A percentile compares a stretch with the other conserved stretches of the same genome.
phyloP scores from a whole-genome alignment of 2,113 vertebrate species.

The Okapia johnstoni region DNA sequence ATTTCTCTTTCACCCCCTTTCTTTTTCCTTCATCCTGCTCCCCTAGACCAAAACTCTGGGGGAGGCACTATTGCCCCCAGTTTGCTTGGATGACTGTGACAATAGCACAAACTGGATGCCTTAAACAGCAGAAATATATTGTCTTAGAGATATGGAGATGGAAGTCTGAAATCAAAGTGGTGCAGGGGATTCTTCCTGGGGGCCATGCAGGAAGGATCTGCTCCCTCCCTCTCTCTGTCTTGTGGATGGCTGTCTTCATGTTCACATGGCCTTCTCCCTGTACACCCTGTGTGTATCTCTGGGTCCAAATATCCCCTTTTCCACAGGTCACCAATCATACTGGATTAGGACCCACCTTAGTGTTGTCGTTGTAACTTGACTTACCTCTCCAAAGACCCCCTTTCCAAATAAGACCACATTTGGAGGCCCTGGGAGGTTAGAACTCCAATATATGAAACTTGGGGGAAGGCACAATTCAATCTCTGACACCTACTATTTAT shows the following conservation, averaged over 20 bases:
- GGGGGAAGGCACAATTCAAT: background rate
- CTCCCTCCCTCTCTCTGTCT: background rate
- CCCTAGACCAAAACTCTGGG: background rate
- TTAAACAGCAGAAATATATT: background rate
- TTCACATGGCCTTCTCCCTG: rapidly evolving
- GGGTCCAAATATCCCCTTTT: background rate
- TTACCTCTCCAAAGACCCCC: background rate
- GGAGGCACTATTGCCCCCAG: background rate
- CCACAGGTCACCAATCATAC: background rate
- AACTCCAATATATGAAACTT: background rate
- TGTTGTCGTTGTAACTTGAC: background rate
- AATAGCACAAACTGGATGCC: background rate
- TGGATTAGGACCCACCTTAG: background rate
- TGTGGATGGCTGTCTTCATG: background rate
- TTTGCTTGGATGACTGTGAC: background rate
- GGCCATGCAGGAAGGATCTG: background rate
- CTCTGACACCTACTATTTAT: background rate
- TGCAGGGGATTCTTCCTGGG: background rate
- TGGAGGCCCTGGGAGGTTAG: background rate
- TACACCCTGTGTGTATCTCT: rapidly evolving
- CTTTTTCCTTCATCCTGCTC: background rate
- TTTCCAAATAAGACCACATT: background rate
- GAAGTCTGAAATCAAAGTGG: background rate
- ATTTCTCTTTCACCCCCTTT: background rate
- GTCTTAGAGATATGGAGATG: background rate